Conservation (phyloP, 2,888 invertebrate genomes). For the Lagria hirta region DNA sequence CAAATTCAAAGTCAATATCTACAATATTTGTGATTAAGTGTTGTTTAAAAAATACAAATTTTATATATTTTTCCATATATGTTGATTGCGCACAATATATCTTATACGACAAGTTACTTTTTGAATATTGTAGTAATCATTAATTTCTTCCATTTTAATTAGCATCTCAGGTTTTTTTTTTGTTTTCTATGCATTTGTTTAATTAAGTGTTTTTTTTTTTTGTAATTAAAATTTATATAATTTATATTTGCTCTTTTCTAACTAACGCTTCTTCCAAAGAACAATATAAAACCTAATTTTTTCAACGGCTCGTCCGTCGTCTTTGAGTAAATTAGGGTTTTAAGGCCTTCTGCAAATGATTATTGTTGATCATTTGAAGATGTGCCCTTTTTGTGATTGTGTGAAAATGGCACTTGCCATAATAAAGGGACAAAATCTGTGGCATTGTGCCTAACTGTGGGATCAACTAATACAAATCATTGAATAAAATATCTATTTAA, state of each 20-base stretch:
- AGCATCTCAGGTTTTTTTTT: slow-evolving; percentile 45
- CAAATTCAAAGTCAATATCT: slow-evolving; percentile 70
- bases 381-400: slow-evolving; percentile 43
- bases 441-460: slow-evolving; percentile 55
- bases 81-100: slow-evolving; percentile 49
- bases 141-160: slow-evolving; percentile 22
- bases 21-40: slow-evolving; percentile 56
- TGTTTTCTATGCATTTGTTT: slow-evolving; percentile 32
- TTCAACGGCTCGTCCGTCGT: not conserved
- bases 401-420: slow-evolving; percentile 53
- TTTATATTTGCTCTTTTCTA: slow-evolving; percentile 35
- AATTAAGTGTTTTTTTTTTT: slow-evolving; percentile 38
- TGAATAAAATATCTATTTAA: slow-evolving; percentile 50
- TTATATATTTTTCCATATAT: slow-evolving; percentile 49
- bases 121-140: not conserved
- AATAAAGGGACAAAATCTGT: slow-evolving; percentile 45
- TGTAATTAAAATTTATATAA: slow-evolving; percentile 42
- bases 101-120: slow-evolving; percentile 33
- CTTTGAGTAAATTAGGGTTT: not conserved
- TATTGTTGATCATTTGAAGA: slow-evolving; percentile 23
- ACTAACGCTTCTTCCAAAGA: slow-evolving; percentile 27
- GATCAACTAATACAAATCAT: slow-evolving; percentile 57
- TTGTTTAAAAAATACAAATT: slow-evolving; percentile 56
- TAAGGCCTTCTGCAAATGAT: slow-evolving; percentile 8
- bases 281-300: slow-evolving; percentile 9